Base-by-base conservation (phyloP, 92 coral and sea anemone genomes). In the Phenganax stokvisi region DNA sequence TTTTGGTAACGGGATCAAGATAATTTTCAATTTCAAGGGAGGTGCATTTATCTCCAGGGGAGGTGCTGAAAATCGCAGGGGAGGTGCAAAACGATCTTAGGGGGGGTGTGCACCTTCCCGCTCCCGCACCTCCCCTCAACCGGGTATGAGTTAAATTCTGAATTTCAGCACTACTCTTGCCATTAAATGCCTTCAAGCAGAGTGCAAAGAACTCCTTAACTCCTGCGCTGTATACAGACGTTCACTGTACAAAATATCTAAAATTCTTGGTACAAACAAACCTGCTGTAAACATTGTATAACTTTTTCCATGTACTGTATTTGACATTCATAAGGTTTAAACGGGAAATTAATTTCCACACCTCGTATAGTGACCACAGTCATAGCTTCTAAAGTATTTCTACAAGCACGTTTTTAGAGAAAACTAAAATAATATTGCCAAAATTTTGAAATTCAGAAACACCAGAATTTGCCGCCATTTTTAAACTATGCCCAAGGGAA, bases 261-360 rank as follows among this genome's bases (percentile, higher is more conserved):
- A n/a, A 56, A 72, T 1, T 1, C 3, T 8, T 25, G 9, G 2
- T 63, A 12, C 20, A 10, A 17, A 28, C 90, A 16, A 61, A 93
- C 97, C 93, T 89, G 90, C 81, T 93, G 97, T 57, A 93, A 79
- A 72, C 97, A 89, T 65, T 93, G 84, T 66, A 93, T 89, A 30
- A 93, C 97, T 67, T 88, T 93, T 57, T 85, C 91, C 97, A 93
- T 93, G 84, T 91, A 93, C 10, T 88, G 72, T 17, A 91, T 85
- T 76, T 93, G 97, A 64, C 97, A 93, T n/a, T 85, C 93, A 75
- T 93, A 93, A n/a, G 97, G 97, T 16, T 87, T 77, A 72, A 91
- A 93, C 7, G 97, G 97, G 74, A 93, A 93, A 47, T 89, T 90
- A 55, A 93, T 85, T 56, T 89, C 93, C 57, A 93, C 89, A 27